Percentiles rank a stretch among this genome's conserved stretches.
These are phyloP conservation scores for Drosophila subquinaria DNA, from an alignment of 2,888 invertebrate genomes.

Conservation along the genomic window DNA sequence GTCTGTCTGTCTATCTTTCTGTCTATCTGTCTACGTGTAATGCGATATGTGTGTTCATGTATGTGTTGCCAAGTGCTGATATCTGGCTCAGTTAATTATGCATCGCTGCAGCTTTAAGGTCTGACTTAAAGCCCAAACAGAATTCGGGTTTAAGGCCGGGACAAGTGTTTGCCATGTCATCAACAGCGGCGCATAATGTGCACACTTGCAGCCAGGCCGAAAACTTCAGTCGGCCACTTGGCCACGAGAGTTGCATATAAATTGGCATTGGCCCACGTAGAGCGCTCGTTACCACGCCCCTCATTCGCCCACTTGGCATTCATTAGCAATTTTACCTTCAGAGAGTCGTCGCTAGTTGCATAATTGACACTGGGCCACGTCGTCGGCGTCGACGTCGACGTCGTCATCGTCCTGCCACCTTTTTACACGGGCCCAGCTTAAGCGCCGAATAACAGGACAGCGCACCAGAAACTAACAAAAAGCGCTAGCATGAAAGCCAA, in stretches of 20 bases:
- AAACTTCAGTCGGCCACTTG: constrained; percentile 65
- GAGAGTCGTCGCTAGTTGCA: constrained; percentile 71
- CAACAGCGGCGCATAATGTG: constrained; percentile 62
- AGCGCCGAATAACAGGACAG: constrained; percentile 65
- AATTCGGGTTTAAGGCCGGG: constrained; percentile 32
- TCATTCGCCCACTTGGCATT: constrained; percentile 69
- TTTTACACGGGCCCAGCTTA: constrained; percentile 42
- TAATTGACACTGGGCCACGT: constrained; percentile 66
- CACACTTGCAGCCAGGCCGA: constrained; percentile 67
- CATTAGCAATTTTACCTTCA: constrained; percentile 78
- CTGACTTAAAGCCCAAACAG: constrained; percentile 59
- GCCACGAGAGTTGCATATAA: constrained; percentile 70
- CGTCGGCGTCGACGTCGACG: constrained; percentile 23
- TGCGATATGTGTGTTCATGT: constrained; percentile 31
- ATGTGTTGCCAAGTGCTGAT: constrained; percentile 61
- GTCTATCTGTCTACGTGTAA: constrained; percentile 31
- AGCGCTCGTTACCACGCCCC: constrained; percentile 17
- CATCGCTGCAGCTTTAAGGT: constrained; percentile 64
- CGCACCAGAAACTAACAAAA: constrained; percentile 79
- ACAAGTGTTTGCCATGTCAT: constrained; percentile 69
- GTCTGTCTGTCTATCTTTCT: too few relatives aligned
- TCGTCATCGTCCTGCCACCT: constrained; percentile 37
- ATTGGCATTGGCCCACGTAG: constrained; percentile 67
- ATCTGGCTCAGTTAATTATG: constrained; percentile 72
- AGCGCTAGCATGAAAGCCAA: constrained; percentile 21